phyloP scores from a whole-genome alignment of 2,113 vertebrate species.

The Brachypteracias leptosomus region DNA sequence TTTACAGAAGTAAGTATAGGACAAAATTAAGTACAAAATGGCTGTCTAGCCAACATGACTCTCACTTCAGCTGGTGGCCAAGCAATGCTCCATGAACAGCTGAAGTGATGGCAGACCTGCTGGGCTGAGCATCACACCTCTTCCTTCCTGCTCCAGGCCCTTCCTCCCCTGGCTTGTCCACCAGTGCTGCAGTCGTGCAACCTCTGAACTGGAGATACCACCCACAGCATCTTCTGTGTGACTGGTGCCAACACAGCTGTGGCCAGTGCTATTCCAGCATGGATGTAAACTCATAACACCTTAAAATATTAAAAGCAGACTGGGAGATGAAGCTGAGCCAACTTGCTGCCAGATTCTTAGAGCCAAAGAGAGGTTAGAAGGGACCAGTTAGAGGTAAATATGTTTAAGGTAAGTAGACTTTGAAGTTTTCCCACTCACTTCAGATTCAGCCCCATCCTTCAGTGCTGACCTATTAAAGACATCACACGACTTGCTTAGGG shows the following conservation, averaged over 20 bases:
- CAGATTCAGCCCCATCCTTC: neutral
- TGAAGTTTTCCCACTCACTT: neutral
- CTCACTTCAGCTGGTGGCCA: neutral
- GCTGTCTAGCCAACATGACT: accelerated
- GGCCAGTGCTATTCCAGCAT: accelerated
- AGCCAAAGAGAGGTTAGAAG: neutral
- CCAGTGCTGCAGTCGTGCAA: accelerated
- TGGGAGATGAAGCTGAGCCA: neutral
- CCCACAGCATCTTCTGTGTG: accelerated
- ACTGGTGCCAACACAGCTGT: accelerated
- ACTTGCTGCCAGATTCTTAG: neutral
- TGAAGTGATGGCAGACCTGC: neutral
- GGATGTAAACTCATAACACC: accelerated
- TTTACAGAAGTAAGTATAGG: no score
- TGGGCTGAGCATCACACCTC: accelerated
- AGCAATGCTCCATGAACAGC: accelerated
- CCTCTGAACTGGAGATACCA: accelerated
- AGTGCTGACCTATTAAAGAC: neutral
- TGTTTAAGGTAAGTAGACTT: neutral
- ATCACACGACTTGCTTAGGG: neutral
- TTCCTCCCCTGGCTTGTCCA: neutral
- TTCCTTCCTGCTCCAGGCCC: neutral
- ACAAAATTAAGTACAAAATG: neutral
- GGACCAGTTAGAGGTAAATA: no score
- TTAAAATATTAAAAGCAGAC: neutral